Percentiles rank a stretch among this genome's conserved stretches.
Conservation (phyloP, 2,113 vertebrate species). For the Balaeniceps rex region DNA sequence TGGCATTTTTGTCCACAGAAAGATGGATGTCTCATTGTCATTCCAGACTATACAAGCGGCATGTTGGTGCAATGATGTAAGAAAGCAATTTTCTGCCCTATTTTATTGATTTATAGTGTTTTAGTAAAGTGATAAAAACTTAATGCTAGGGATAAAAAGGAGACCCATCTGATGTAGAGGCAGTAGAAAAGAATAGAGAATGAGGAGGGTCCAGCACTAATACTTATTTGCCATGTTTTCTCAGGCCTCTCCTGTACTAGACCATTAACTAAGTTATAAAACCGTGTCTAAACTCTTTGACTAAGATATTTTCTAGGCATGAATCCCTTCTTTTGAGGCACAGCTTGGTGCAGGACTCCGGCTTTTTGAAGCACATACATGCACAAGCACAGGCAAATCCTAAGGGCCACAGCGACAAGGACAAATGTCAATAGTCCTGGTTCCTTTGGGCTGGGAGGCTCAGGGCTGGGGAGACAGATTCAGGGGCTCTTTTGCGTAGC, state of each 20-base stretch:
- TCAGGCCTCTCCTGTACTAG: neutral
- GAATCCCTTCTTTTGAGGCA: neutral
- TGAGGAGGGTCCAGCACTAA: neutral
- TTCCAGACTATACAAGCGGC: conserved; percentile 30
- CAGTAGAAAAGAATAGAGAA: neutral
- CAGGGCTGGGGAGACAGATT: neutral
- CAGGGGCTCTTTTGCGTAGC: neutral
- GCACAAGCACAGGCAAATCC: neutral
- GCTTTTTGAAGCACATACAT: neutral
- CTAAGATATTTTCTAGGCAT: neutral
- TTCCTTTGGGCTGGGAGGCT: neutral
- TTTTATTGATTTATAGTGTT: conserved; percentile 67
- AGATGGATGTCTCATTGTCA: conserved; percentile 65
- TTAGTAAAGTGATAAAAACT: conserved; percentile 66
- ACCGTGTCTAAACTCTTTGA: neutral
- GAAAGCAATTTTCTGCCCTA: conserved; percentile 67
- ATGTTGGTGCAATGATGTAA: conserved; percentile 64
- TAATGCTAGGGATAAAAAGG: conserved; percentile 47
- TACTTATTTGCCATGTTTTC: neutral
- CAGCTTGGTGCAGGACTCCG: neutral
- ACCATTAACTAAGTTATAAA: neutral
- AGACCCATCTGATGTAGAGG: conserved; percentile 4
- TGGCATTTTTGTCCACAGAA: conserved; percentile 20
- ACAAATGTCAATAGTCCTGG: neutral
- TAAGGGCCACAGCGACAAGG: neutral